Conservation (phyloP, 2,888 invertebrate species). For the Cremastinae sp. region DNA sequence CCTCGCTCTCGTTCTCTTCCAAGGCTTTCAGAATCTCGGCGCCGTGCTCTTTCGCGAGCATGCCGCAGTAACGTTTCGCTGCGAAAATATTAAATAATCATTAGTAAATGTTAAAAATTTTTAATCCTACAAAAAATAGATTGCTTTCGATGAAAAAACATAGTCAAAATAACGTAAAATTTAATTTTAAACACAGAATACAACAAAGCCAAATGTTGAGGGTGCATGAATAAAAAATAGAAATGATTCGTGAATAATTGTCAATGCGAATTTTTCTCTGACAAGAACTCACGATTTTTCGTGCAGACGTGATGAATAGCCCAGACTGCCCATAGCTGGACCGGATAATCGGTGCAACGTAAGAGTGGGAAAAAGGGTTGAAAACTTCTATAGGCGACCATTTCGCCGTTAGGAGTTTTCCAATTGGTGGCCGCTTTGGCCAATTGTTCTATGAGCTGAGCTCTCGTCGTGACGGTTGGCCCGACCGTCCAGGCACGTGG, state of each 20-base stretch:
- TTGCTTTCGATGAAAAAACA: constrained; percentile 40
- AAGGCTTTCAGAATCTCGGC: constrained; percentile 81
- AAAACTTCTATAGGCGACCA: constrained; percentile 89
- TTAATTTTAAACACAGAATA: neutral
- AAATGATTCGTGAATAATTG: neutral
- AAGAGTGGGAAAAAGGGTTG: constrained; percentile 87
- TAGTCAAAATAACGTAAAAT: constrained; percentile 20
- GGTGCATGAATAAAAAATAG: neutral
- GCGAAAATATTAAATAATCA: too few relatives aligned
- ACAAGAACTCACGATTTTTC: constrained; percentile 84
- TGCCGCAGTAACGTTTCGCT: constrained; percentile 86
- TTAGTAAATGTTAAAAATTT: too few relatives aligned
- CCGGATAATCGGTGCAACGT: constrained; percentile 82
- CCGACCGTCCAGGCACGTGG: constrained; percentile 81
- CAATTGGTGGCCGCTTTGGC: constrained; percentile 84
- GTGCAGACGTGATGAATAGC: constrained; percentile 89
- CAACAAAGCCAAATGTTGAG: neutral
- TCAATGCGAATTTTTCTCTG: neutral
- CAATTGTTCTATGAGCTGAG: constrained; percentile 74
- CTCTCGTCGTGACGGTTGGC: constrained; percentile 67
- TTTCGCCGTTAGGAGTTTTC: constrained; percentile 87
- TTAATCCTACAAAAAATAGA: too few relatives aligned
- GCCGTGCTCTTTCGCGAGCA: constrained; percentile 84
- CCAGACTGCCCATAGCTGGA: constrained; percentile 90
- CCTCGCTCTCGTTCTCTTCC: constrained; percentile 76